A percentile compares a stretch with the other conserved stretches of the same genome.
Evolutionary conservation across 2,888 invertebrate species (phyloP).

Genomic region (Linnaemya tessellans): DNA sequence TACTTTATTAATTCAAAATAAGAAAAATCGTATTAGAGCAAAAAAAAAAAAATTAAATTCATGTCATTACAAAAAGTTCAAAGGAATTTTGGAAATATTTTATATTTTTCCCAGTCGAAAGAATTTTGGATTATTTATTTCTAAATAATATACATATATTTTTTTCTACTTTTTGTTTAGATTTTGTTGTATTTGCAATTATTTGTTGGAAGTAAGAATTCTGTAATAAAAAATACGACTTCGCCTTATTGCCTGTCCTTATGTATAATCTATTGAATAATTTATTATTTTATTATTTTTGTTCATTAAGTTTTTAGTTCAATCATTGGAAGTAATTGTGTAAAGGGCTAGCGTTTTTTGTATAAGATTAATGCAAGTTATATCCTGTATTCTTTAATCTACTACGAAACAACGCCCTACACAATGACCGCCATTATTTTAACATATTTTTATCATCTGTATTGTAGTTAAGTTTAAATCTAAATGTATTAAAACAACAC

Average conservation of each 20-base stretch:
- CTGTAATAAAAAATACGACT: slow-evolving; percentile 6
- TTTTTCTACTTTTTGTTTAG: slow-evolving; percentile 14
- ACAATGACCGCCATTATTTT: background rate
- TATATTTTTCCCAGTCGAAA: slow-evolving; percentile 19
- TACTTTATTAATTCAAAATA: slow-evolving; percentile 61
- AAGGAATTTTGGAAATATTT: background rate
- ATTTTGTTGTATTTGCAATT: slow-evolving; percentile 26
- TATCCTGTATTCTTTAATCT: too few species aligned
- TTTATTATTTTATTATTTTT: slow-evolving; percentile 24
- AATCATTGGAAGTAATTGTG: background rate
- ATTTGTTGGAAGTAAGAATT: background rate
- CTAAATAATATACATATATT: background rate
- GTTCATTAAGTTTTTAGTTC: slow-evolving; percentile 33
- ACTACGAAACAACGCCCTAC: too few species aligned
- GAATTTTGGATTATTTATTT: slow-evolving; percentile 32
- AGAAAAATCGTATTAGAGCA: slow-evolving; percentile 30
- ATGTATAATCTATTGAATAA: slow-evolving; percentile 20
- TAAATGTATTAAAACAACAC: slow-evolving; percentile 37
- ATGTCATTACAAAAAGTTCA: slow-evolving; percentile 14
- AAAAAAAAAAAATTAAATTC: background rate
- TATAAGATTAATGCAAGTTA: too few species aligned
- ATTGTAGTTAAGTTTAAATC: slow-evolving; percentile 61
- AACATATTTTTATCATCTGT: slow-evolving; percentile 41
- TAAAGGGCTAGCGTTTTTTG: too few species aligned
- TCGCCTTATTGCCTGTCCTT: background rate